Percentiles rank a stretch among this genome's conserved stretches.
Conservation (phyloP, 2,888 invertebrate genomes). For the Phlogophora meticulosa region DNA sequence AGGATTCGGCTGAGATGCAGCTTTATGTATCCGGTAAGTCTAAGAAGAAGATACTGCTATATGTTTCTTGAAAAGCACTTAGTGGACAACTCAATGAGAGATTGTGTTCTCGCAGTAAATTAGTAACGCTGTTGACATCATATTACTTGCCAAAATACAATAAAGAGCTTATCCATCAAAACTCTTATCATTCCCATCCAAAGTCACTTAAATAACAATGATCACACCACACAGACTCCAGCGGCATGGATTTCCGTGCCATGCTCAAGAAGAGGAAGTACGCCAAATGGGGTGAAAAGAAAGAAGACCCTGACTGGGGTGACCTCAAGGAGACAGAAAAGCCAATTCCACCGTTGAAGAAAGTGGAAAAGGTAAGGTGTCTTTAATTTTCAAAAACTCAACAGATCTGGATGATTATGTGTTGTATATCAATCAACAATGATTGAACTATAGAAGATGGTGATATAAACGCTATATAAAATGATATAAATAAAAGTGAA, state of each 20-base stretch:
- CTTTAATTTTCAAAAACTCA: slow-evolving; percentile 26
- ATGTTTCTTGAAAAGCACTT: not conserved
- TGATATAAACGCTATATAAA: slow-evolving; percentile 78
- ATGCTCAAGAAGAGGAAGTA: slow-evolving; percentile 99
- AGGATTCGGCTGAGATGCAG: slow-evolving; percentile 98
- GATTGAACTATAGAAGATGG: slow-evolving; percentile 72
- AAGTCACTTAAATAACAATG: slow-evolving; percentile 6
- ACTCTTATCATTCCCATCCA: not conserved
- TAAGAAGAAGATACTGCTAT: not conserved
- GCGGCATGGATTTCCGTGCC: slow-evolving; percentile 99
- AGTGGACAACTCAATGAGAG: not conserved
- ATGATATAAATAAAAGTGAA: slow-evolving; percentile 60
- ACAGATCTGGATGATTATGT: slow-evolving; percentile 22
- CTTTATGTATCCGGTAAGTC: slow-evolving; percentile 97
- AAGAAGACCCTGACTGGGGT: slow-evolving; percentile 98
- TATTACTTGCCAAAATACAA: not conserved
- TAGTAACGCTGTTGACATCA: not conserved
- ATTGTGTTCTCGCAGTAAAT: not conserved
- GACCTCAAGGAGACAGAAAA: slow-evolving; percentile 98
- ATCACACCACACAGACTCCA: slow-evolving; percentile 93
- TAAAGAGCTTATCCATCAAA: not conserved
- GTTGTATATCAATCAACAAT: slow-evolving; percentile 3
- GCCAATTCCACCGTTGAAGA: slow-evolving; percentile 96
- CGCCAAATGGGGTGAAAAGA: slow-evolving; percentile 97
- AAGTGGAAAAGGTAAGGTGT: slow-evolving; percentile 97